Evolutionary conservation across 2,797 vertebrate species (phyloP), one percentile per base, ranked within the genome.

Genomic region (Glyptemys insculpta): DNA sequence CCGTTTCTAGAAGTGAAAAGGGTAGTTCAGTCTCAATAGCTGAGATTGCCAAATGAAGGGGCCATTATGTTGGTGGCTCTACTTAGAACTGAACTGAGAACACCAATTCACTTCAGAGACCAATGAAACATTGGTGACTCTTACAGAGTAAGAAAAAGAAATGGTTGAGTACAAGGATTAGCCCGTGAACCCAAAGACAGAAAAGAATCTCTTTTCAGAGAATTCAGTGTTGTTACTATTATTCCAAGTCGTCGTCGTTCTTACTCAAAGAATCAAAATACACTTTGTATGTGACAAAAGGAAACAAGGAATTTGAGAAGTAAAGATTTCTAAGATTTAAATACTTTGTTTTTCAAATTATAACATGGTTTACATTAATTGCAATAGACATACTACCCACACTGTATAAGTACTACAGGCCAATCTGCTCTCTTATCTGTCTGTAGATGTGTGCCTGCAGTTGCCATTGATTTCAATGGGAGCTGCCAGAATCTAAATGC

Each of bases 121-220:
- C 65, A 87, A 7, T 52, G 54, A 95, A 91, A 86, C 92, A 84
- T 15, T 56, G 37, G 52, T 94, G 94, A 87, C 96, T 95, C 88
- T 94, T 90, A 94, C 92, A 95, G 27, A 9, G 92, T n/a, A 85
- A 95, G 94, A 94, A 94, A 80, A 87, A 91, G 37, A 72, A 95
- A 97, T 95, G 41, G 84, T 83, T 74, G 93, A 96, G 96, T 81
- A 41, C 27, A 50, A 95, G 96, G 94, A 82, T 93, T 54, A 97
- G 96, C 95, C 96, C 97, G 92, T 92, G 79, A 96, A 87, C 94
- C 95, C 94, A 92, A 82, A 90, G 96, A 96, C 6, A 92, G 89
- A 97, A 96, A 88, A 97, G 80, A 84, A 37, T 91, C 97, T 97
- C 95, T 90, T 96, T 97, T 97, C 96, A 97, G 97, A 44, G 96